Base-by-base conservation (phyloP, 2,113 vertebrate species). In the Pavo muticus region DNA sequence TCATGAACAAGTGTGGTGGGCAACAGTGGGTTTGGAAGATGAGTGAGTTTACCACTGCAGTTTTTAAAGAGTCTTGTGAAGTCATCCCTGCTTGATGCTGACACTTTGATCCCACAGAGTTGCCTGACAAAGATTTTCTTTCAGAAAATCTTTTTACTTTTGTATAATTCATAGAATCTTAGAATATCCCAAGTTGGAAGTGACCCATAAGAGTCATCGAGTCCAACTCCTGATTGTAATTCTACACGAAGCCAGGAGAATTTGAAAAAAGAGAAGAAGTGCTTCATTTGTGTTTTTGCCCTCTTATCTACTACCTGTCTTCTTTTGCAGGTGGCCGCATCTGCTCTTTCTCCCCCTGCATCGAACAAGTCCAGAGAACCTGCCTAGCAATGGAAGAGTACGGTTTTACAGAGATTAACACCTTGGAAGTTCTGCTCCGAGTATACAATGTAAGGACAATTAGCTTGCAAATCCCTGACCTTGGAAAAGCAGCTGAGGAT, bases 301-400 rank as follows among this genome's bases (percentile, higher is more conserved):
- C 64, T 79, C 39, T 76, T 87, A 96, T 70, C n/a, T 23, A 35
- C 56, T 86, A 0, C 3, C n/a, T 80, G 57, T 87, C 61, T 96
- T 27, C 32, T 44, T 92, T 95, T 68, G 2, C 97, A 99, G 99
- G 99, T 50, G 99, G 99, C 10, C 99, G 99, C 64, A 91, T 99
- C 88, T 99, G 99, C 64, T 99, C 99, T 56, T 99, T 99, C 97
- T 99, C 99, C 0, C 99, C 99, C 0, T 99, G 99, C 91, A 99
- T 99, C 4, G 99, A 99, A 96, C 99, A 99, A 97, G 99, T 99
- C 10, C 99, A 99, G 93, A 98, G 97, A 96, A 99, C 99, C 1
- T 99, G 99, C 71, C 98, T 98, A 76, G 98, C 97, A 0, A 95
- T 99, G 96, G 95, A 94, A 1, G 97, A 98, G 40, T 95, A 94